phyloP scores from a whole-genome alignment of 2,888 invertebrate genomes.

The Amphiduros pacificus region DNA sequence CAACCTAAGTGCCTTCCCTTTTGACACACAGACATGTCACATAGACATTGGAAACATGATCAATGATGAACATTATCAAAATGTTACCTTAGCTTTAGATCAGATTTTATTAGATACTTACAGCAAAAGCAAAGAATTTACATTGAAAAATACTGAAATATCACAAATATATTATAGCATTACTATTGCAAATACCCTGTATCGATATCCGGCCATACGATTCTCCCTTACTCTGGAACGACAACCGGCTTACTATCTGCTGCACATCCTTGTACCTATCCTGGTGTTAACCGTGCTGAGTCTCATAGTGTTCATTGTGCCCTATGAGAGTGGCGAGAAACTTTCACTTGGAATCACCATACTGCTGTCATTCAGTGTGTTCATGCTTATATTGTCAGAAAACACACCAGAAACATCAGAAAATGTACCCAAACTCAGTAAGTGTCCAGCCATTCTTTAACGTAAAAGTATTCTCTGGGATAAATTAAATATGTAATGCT shows the following conservation, averaged over 20 bases:
- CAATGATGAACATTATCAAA: too few relatives aligned
- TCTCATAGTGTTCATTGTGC: background rate
- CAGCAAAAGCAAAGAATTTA: too few relatives aligned
- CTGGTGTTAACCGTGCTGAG: background rate
- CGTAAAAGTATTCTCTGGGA: too few relatives aligned
- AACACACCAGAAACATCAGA: background rate
- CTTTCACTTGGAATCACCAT: conserved; percentile 1
- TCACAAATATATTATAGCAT: too few relatives aligned
- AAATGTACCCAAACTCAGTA: background rate
- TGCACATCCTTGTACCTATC: background rate
- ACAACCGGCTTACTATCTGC: background rate
- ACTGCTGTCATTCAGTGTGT: background rate
- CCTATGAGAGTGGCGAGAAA: background rate
- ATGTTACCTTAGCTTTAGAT: too few relatives aligned
- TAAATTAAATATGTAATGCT: too few relatives aligned
- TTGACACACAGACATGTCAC: background rate
- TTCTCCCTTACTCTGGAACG: background rate
- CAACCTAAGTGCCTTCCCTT: background rate
- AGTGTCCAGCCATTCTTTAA: background rate
- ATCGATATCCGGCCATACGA: too few relatives aligned
- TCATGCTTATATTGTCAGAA: background rate
- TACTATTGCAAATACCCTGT: too few relatives aligned
- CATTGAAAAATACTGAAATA: too few relatives aligned
- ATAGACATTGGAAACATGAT: background rate
- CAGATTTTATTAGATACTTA: too few relatives aligned